Evolutionary conservation across 2,888 invertebrate species (phyloP).

Genomic region (Oxytorus armatus): DNA sequence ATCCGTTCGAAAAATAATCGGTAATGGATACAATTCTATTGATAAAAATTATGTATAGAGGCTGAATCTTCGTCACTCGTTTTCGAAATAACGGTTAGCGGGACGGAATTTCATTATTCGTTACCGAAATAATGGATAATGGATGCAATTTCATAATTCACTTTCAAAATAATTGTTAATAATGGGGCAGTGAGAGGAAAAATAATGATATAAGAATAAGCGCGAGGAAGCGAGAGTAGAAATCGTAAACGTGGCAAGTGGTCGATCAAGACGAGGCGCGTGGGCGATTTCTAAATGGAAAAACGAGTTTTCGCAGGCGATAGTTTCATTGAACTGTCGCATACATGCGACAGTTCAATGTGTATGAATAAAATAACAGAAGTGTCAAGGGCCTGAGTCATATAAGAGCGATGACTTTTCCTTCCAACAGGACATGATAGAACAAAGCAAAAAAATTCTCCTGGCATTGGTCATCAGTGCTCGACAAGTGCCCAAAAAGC

Average conservation of each 20-base stretch:
- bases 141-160: too few species aligned
- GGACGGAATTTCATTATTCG: too few species aligned
- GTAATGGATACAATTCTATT: too few species aligned
- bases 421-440: slow-evolving; percentile 4
- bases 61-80: too few species aligned
- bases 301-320: slow-evolving; percentile 33
- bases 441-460: background rate
- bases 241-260: slow-evolving; percentile 45
- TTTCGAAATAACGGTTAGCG: too few species aligned
- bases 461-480: background rate
- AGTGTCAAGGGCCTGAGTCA: slow-evolving; percentile 32
- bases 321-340: slow-evolving; percentile 12
- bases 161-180: too few species aligned
- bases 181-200: background rate
- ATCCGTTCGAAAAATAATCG: too few species aligned
- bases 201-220: background rate
- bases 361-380: background rate
- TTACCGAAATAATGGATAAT: too few species aligned
- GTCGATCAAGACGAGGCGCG: slow-evolving; percentile 9
- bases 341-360: background rate
- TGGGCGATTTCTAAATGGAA: slow-evolving; percentile 57
- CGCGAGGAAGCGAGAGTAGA: slow-evolving; percentile 35
- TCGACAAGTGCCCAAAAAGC: background rate
- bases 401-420: slow-evolving; percentile 32
- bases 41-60: too few species aligned